phyloP scores from a whole-genome alignment of 2,888 invertebrate species.

The Megalurothrips usitatus region DNA sequence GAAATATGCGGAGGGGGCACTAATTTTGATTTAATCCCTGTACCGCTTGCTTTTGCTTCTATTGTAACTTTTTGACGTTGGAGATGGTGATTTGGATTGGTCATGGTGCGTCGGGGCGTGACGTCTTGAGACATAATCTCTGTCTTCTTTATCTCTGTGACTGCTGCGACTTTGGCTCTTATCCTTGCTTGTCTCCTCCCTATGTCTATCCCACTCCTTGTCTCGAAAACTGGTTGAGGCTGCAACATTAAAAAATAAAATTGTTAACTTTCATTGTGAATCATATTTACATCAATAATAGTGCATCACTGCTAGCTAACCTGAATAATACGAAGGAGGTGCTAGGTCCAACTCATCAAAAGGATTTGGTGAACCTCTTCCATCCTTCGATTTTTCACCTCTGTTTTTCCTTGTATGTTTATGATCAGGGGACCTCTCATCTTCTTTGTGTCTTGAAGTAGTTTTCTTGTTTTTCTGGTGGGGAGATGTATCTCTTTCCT shows the following conservation, averaged over 20 bases:
- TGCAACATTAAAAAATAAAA: not conserved
- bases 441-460: not conserved
- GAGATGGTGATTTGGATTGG: not conserved
- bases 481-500: not conserved
- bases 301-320: not conserved
- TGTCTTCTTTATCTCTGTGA: not conserved
- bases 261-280: not conserved
- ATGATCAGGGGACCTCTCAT: not conserved
- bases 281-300: not conserved
- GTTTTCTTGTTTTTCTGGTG: not conserved
- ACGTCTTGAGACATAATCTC: not conserved
- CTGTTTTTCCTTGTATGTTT: not conserved
- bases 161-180: not conserved
- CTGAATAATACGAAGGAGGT: not conserved
- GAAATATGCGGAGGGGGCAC: not conserved
- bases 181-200: not conserved
- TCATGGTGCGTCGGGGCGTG: not conserved
- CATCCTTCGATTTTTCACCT: not conserved
- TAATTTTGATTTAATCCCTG: not conserved
- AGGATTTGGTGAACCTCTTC: not conserved
- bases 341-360: constrained; percentile 10
- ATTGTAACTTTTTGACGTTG: not conserved
- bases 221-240: not conserved
- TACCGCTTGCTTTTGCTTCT: not conserved
- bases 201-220: not conserved